Conservation (phyloP, 2,888 invertebrate species). For the Drepana falcataria region DNA sequence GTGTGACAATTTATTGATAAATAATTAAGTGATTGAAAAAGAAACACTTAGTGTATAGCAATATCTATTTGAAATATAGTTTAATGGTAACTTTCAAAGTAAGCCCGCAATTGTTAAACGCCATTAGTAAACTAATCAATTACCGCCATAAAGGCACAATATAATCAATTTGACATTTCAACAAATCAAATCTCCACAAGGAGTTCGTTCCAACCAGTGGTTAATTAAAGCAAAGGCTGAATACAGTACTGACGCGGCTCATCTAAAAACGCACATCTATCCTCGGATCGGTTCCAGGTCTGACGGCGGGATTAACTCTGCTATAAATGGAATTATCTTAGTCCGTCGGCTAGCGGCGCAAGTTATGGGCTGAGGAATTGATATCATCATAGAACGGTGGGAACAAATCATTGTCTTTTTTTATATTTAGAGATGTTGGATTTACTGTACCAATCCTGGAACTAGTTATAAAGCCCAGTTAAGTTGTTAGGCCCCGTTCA, state of each 20-base stretch:
- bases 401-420: too few relatives aligned
- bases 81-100: neutral
- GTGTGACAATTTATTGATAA: too few relatives aligned
- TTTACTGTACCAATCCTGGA: too few relatives aligned
- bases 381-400: neutral
- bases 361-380: slow-evolving; percentile 1
- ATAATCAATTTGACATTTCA: neutral
- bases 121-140: neutral
- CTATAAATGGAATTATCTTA: slow-evolving; percentile 42
- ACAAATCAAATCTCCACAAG: neutral
- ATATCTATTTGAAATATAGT: too few relatives aligned
- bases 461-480: too few relatives aligned
- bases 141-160: neutral
- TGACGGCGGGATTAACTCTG: slow-evolving; percentile 39
- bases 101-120: too few relatives aligned
- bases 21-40: too few relatives aligned
- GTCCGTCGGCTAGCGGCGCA: slow-evolving; percentile 12
- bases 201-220: slow-evolving; percentile 11
- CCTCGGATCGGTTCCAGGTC: slow-evolving; percentile 31
- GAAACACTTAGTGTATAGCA: too few relatives aligned
- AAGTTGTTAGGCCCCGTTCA: too few relatives aligned
- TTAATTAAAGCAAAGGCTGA: slow-evolving; percentile 19
- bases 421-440: too few relatives aligned
- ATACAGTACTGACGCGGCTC: slow-evolving; percentile 13
- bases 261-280: slow-evolving; percentile 38